Base-by-base conservation (phyloP, 2,797 vertebrate genomes). In the Fistularia tabacaria region DNA sequence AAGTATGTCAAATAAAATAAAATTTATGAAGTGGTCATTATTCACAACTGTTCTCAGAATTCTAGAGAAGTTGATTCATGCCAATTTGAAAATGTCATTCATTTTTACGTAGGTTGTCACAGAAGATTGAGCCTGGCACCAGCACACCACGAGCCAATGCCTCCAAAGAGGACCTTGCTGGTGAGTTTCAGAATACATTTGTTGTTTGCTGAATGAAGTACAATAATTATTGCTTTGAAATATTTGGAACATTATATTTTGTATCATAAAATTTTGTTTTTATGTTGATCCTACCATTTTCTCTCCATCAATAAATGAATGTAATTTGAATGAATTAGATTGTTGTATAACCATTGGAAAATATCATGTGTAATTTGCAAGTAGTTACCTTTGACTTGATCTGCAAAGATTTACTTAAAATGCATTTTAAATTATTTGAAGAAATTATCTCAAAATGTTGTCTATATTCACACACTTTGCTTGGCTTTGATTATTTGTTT, bases 91-190 rank as follows among this genome's bases (percentile, higher is more conserved):
- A 47, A 50, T 15, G 8, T 38, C 9, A 8, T 11, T 38, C 9
- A 8, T 11, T 59, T 64, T 51, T 70, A 1, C 57, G 43, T 74
- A 98, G 97, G 79, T 92, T 98, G 81, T 99, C 97, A 0, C 88
- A 98, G 87, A 98, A 95, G 88, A 99, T 99, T 80, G 97, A 99
- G 82, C 96, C 97, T 56, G 95, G 94, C 66, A 95, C 93, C 84
- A 98, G 93, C 89, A 97, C 96, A 9, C 94, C 97, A 0, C 94
- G 95, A 59, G 92, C 93, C 57, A 92, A 94, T 64, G 92, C 91
- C 74, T 97, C 96, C 62, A 94, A 93, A 90, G 97, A 99, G 85
- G 96, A 99, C 79, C 90, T 98, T 74, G 92, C 86, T 67, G 95
- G 96, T 99, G 79, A 83, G 91, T 76, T 62, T 43, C 38, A 49